Base-by-base conservation (phyloP, 2,888 invertebrate species). In the Chrysodeixis includens region DNA sequence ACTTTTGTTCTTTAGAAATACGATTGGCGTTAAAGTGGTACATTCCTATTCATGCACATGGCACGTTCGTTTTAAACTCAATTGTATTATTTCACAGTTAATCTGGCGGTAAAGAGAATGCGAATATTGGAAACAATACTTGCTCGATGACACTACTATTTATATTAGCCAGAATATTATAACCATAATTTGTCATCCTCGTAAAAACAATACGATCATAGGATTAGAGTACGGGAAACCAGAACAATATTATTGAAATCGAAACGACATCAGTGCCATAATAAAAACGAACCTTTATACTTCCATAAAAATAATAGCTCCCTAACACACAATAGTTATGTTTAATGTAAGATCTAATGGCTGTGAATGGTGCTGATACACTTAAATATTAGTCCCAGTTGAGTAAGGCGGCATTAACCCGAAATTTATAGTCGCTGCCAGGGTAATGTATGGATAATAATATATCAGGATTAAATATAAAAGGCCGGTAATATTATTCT, bases 381-480 rank as follows among this genome's bases (percentile, higher is more conserved):
- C 72, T 73, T 66, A 73, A 76, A 74, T 74, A 74, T 74, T 74
- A 76, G 73, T 76, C 73, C 76, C 73, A 62, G 51, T 76, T 70
- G 72, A 73, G 58, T 75, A 62, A 53, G 73, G 66, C 72, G 46
- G 76, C 56, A 74, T 74, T 76, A 76, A 71, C 54, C 62, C 66
- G 0, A 57, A 74, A 74, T 74, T 74, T 76, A 74, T 74, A 60
- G 73, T 52, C 66, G 10, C 8, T 40, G 54, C 57, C 40, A 51
- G 51, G 46, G 58, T 60, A 76, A 76, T 71, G 76, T 74, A 62
- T 76, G 66, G 73, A 76, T 76, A 71, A 76, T 71, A 76, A 76
- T 74, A 71, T 71, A 76, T 74, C 76, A 76, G 62, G 76, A 74
- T 74, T 74, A 74, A 66, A 74, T 74, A 76, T 76, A 76, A 66